Conservation (phyloP, 2,113 vertebrate species). For the Alouatta palliata region DNA sequence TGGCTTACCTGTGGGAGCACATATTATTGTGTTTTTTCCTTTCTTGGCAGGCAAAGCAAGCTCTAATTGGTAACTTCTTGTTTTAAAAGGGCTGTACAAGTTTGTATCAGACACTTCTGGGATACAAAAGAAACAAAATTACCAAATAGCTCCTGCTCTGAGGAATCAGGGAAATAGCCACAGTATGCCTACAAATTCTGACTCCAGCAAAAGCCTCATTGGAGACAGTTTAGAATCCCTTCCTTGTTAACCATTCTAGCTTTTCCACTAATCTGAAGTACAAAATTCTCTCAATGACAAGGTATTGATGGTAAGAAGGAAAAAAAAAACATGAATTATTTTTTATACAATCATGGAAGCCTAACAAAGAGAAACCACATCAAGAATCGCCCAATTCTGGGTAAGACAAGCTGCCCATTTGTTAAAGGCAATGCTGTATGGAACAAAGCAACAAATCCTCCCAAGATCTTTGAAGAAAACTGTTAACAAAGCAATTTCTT, state of each 20-base stretch:
- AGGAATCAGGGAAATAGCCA: neutral
- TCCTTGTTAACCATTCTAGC: neutral
- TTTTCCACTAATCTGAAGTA: neutral
- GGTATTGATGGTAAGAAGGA: neutral
- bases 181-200: neutral
- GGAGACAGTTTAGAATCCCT: neutral
- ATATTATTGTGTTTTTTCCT: constrained; percentile 86
- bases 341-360: neutral
- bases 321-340: neutral
- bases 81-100: constrained; percentile 38
- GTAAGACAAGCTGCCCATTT: neutral
- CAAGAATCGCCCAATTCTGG: neutral
- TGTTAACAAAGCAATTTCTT: neutral
- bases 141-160: neutral
- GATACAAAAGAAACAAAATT: constrained; percentile 52
- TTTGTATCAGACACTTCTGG: neutral
- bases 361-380: neutral
- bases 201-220: neutral
- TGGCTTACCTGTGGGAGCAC: constrained; percentile 85
- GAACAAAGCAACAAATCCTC: neutral
- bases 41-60: constrained; percentile 80
- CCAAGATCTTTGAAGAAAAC: neutral
- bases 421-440: neutral
- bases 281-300: neutral
- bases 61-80: constrained; percentile 82